phyloP scores from a whole-genome alignment of 2,797 vertebrate species.

The Acanthis flammea region DNA sequence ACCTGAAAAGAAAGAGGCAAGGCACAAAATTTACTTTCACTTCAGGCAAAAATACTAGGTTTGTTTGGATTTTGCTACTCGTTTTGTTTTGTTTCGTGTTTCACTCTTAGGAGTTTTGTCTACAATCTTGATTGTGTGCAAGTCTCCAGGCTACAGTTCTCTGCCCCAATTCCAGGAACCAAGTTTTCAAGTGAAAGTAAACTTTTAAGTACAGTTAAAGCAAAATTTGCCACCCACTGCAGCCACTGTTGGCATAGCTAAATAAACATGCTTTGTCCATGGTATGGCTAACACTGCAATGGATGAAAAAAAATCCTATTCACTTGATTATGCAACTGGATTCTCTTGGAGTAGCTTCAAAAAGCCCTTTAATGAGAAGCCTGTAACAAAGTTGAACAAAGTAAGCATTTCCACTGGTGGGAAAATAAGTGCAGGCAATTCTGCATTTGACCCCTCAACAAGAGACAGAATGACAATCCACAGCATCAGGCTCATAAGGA shows the following conservation, averaged over 20 bases:
- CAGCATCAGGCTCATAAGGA: conserved; percentile 35
- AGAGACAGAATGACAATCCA: conserved; percentile 7
- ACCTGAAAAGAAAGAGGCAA: background rate
- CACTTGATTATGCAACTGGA: conserved; percentile 56
- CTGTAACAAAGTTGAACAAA: conserved; percentile 37
- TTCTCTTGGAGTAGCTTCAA: conserved; percentile 29
- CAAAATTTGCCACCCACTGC: conserved; percentile 28
- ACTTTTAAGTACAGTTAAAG: background rate
- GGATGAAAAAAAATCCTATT: conserved; percentile 12
- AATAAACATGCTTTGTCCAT: conserved; percentile 49
- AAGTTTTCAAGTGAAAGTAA: conserved; percentile 22
- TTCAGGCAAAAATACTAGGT: background rate
- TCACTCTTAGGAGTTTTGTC: background rate
- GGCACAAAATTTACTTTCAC: background rate
- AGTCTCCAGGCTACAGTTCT: background rate
- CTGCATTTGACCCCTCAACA: background rate
- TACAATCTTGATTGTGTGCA: background rate
- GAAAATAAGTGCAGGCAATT: conserved; percentile 3
- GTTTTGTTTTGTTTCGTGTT: background rate
- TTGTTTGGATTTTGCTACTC: background rate
- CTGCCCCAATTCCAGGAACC: background rate
- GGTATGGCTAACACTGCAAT: conserved; percentile 34
- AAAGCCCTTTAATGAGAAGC: conserved; percentile 33
- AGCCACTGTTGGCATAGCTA: background rate
- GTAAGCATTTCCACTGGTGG: conserved; percentile 51